Evolutionary conservation across 2,797 vertebrate genomes (phyloP).

Genomic region (Leucoraja ocellata): DNA sequence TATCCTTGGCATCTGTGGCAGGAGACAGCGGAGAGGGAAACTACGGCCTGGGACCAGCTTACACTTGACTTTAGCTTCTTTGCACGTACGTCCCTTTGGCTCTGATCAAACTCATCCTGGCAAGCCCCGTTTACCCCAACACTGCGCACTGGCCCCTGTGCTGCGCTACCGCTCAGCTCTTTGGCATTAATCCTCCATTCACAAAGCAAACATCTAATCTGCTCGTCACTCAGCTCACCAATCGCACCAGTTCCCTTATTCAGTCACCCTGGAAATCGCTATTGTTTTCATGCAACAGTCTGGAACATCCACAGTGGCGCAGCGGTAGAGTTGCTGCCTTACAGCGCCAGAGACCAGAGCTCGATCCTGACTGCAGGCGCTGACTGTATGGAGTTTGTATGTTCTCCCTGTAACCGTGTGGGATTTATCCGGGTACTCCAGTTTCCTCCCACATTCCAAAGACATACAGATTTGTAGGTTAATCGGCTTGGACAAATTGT

Average conservation of each 20-base stretch:
- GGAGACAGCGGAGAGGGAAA: conserved; percentile 38
- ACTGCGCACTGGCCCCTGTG: conserved; percentile 43
- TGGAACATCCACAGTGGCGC: conserved; percentile 48
- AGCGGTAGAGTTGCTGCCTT: no score
- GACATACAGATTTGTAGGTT: no score
- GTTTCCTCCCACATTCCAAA: no score
- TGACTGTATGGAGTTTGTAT: no score
- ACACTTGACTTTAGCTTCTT: conserved; percentile 57
- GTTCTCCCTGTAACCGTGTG: no score
- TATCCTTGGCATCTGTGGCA: conserved; percentile 36
- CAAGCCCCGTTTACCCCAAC: conserved; percentile 28
- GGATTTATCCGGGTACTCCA: no score
- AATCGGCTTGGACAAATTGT: no score
- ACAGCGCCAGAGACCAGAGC: no score
- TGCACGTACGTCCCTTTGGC: conserved; percentile 50
- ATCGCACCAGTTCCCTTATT: conserved; percentile 53
- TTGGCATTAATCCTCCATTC: conserved; percentile 71
- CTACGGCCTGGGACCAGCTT: conserved; percentile 58
- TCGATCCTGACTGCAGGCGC: no score
- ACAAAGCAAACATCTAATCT: conserved; percentile 69
- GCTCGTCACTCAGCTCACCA: conserved; percentile 57
- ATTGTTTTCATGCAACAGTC: conserved; percentile 74
- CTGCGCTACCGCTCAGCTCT: conserved; percentile 35
- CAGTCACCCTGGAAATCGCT: conserved; percentile 61
- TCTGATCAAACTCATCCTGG: not conserved